Base-by-base conservation (phyloP, 2,113 vertebrate species). In the Onychorhynchus coronatus region DNA sequence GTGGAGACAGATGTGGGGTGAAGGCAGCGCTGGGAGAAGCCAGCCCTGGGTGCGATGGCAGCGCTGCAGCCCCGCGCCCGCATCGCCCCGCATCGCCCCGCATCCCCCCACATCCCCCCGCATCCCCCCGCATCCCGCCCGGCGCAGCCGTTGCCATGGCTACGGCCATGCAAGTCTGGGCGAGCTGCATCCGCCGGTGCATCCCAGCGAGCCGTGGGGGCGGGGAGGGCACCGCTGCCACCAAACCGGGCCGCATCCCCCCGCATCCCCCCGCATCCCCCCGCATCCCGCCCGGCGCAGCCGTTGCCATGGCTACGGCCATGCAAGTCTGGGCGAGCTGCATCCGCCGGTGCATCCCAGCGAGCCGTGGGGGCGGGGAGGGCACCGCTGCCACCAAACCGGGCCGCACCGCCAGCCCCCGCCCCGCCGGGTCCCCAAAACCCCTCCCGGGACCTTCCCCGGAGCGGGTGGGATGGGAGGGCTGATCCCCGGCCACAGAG, bases 271-370 rank as follows among this genome's bases (percentile, higher is more conserved):
- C 37, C 56, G 67, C 80, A 65, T 22, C n/a, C 73, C 78, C 35
- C 58, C 46, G 61, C 75, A 70, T 56, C 67, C 20, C 30, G 6
- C 20, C 12, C 63, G 16, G 55, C 39, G 58, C 95, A 23, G 85
- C 85, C 33, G 97, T 97, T 95, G 85, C 67, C 80, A 62, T 73
- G 81, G 81, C 3, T 73, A 63, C 81, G 41, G 68, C 81, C 81
- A 31, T 73, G 56, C 81, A 25, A 72, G 15, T 72, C 67, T 63
- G 81, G 2, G 58, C 49, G 59, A 74, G 81, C 49, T 14, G 81
- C 81, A 85, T 85, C 81, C 81, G 47, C 58, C 68, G 81, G 39
- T 39, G 68, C 81, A 85, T 85, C 82, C 59, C 82, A 14, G 70
- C 70, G 59, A 62, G 59, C 82, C 59, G 70, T 65, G 70, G 81